Evolutionary conservation across 2,113 vertebrate genomes (phyloP), one percentile per base, ranked within the genome.

Genomic region (Callipepla squamata): DNA sequence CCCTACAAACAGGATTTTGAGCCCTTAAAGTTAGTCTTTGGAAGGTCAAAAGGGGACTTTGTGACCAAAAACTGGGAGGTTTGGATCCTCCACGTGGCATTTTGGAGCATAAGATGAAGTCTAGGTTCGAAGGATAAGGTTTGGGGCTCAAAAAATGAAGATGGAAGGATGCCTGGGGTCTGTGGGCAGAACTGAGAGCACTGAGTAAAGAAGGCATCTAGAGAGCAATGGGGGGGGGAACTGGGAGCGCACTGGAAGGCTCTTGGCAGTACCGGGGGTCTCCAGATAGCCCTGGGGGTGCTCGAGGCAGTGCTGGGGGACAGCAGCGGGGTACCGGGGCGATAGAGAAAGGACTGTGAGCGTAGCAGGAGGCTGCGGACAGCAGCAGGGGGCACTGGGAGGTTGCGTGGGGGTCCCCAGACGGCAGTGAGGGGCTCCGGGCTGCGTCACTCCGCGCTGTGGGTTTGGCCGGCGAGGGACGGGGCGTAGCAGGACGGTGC

Each of bases 401-500:
- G 7, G 61, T 38, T 18, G 61, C 17, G 3, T 40, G 36, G 25
- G 61, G 61, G 38, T 40, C 61, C 26, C 61, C 10, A 28, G 61
- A 12, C 38, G 7, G 57, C 57, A 34, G 17, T 19, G 32, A 59
- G 57, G 57, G 57, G 57, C 57, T 59, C n/a, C n/a, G 22, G 57
- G 10, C 57, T 92, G 93, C 92, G 94, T 95, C 93, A 95, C 81
- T 11, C 15, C 4, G 2, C 67, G 89, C 83, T 45, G 83, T 19
- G 63, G 74, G 47, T 6, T 63, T 77, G 94, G 93, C 92, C 13
- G 2, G 25, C 0, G 6, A 76, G 82, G 81, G 63, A 93, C 74
- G 81, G 72, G 92, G 94, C 92, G 94, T 89, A 91, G 58, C 87
- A 22, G 1, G 21, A n/a, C 15, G 5, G 0, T 3, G 1, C 10